Conservation (phyloP, 2,888 invertebrate species). For the Euzophera pinguis region DNA sequence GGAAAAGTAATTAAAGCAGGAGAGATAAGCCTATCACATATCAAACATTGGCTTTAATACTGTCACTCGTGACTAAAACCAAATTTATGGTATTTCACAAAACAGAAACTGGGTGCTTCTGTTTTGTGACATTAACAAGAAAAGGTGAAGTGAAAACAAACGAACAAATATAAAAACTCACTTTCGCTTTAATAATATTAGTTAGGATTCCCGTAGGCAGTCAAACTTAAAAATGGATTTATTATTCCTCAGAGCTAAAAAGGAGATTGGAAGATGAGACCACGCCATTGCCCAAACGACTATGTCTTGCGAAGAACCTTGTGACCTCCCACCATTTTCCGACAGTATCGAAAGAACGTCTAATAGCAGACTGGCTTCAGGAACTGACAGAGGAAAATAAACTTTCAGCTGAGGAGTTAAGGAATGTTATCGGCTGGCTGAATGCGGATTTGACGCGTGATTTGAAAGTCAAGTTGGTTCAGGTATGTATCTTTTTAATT, state of each 20-base stretch:
- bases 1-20: too few species aligned
- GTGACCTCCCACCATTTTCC: constrained; percentile 69
- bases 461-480: constrained; percentile 56
- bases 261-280: constrained; percentile 58
- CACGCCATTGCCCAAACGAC: constrained; percentile 68
- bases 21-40: too few species aligned
- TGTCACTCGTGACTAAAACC: too few species aligned
- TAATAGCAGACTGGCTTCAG: constrained; percentile 73
- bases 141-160: too few species aligned
- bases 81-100: too few species aligned
- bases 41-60: too few species aligned
- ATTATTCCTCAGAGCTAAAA: constrained; percentile 56
- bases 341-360: constrained; percentile 68
- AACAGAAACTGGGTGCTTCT: too few species aligned
- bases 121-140: too few species aligned
- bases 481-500: constrained; percentile 37
- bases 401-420: constrained; percentile 45
- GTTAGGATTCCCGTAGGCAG: too few species aligned
- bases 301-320: constrained; percentile 76
- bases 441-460: constrained; percentile 50
- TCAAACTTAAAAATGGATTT: background rate
- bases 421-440: constrained; percentile 53
- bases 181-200: too few species aligned
- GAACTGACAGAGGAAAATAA: constrained; percentile 41
- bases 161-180: too few species aligned